Percentiles rank a stretch among this genome's conserved stretches.
Conservation (phyloP, 2,113 vertebrate species). For the Microcebus lehilahytsara region DNA sequence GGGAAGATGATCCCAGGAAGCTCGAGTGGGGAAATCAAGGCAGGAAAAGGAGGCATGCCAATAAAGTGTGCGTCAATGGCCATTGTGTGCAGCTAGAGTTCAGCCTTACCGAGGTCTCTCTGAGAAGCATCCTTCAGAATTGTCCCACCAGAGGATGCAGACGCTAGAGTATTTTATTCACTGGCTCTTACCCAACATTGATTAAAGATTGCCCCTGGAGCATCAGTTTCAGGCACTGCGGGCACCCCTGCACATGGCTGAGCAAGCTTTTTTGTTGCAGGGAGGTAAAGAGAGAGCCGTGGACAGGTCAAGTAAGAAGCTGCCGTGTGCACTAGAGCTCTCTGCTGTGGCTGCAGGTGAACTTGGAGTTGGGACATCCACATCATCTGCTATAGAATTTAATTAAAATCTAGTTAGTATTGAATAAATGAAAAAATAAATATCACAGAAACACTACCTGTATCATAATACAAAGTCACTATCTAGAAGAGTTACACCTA, state of each 20-base stretch:
- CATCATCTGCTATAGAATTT: neutral
- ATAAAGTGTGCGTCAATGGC: neutral
- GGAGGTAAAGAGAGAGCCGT: neutral
- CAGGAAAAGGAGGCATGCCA: neutral
- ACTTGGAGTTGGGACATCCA: neutral
- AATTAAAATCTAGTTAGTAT: neutral
- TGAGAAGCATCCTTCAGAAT: neutral
- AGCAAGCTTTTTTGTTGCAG: neutral
- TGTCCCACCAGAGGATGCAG: neutral
- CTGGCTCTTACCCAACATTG: neutral
- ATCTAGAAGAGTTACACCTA: neutral
- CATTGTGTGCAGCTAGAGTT: neutral
- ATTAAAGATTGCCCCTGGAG: neutral
- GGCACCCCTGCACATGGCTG: neutral
- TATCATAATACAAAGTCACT: neutral
- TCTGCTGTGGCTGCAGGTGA: neutral
- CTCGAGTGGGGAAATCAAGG: neutral
- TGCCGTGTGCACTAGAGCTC: neutral
- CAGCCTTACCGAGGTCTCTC: neutral
- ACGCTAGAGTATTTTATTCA: neutral
- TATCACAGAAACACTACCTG: neutral
- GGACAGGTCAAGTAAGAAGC: neutral
- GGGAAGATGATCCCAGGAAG: neutral
- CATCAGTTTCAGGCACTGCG: neutral
- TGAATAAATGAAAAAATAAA: constrained; percentile 41